Conservation (phyloP, 37 sponge, comb jelly and placozoan genomes). For the Bolinopsis microptera region DNA sequence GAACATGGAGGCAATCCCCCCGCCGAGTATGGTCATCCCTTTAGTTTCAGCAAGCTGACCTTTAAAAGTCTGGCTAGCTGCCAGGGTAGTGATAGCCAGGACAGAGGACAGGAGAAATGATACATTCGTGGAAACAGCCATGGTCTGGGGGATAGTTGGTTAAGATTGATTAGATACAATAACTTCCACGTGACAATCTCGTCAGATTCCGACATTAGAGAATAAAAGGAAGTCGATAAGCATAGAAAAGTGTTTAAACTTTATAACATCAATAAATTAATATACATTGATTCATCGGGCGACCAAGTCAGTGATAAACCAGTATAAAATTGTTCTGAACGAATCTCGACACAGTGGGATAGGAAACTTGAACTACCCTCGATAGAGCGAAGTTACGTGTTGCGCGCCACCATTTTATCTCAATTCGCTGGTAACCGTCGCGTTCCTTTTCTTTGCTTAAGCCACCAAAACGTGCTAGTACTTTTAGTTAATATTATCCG, state of each 20-base stretch:
- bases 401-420: not conserved
- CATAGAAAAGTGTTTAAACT: no score
- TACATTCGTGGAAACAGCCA: constrained; percentile 39
- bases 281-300: no score
- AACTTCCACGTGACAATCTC: no score
- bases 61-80: constrained; percentile 48
- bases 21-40: constrained; percentile 45
- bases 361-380: no score
- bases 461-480: not conserved
- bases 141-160: not conserved
- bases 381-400: not conserved
- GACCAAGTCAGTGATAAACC: no score
- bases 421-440: not conserved
- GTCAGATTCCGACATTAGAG: no score
- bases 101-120: constrained; percentile 41
- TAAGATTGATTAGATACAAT: no score
- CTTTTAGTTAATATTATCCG: not conserved
- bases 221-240: no score
- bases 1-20: not conserved
- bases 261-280: no score
- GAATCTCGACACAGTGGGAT: no score
- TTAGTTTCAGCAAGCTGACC: constrained; percentile 45
- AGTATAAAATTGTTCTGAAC: no score
- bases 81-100: constrained; percentile 42
- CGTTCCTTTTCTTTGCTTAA: not conserved